Conservation (phyloP, 2,888 invertebrate genomes). For the Adelognathus sp. region DNA sequence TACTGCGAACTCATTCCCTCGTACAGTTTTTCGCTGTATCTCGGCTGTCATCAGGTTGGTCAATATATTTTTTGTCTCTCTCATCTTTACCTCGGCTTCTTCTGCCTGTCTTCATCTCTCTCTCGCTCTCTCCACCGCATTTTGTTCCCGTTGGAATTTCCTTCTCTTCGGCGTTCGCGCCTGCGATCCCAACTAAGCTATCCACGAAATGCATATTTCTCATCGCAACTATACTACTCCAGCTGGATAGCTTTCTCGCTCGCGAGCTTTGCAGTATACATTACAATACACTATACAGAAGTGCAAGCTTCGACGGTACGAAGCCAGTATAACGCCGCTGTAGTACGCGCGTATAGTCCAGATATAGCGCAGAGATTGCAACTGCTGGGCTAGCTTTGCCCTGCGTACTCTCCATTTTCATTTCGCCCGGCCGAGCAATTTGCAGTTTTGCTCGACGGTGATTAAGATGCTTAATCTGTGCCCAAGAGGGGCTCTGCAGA, state of each 20-base stretch:
- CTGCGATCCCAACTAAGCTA: neutral
- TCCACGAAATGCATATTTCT: constrained; percentile 16
- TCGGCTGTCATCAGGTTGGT: constrained; percentile 19
- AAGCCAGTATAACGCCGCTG: neutral
- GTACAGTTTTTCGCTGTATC: constrained; percentile 10
- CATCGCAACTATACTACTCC: constrained; percentile 31
- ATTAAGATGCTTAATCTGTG: constrained; percentile 74
- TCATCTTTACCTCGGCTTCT: constrained; percentile 27
- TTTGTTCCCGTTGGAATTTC: no score
- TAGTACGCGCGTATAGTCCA: constrained; percentile 2
- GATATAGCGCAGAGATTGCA: constrained; percentile 12
- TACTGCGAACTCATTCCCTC: constrained; percentile 11
- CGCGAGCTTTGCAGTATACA: neutral
- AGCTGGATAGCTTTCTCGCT: constrained; percentile 26
- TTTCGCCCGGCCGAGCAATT: constrained; percentile 69
- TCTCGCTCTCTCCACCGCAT: no score
- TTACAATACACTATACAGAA: neutral
- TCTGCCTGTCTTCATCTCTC: constrained; percentile 43
- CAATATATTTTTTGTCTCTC: constrained; percentile 30
- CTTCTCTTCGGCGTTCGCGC: constrained; percentile 10
- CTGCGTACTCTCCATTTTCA: constrained; percentile 65
- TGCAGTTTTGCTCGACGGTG: constrained; percentile 70
- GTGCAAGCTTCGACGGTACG: neutral
- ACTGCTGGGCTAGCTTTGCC: constrained; percentile 38
- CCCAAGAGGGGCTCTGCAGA: constrained; percentile 52